Conservation (phyloP, 2,113 vertebrate species). For the Pardalotus punctatus region DNA sequence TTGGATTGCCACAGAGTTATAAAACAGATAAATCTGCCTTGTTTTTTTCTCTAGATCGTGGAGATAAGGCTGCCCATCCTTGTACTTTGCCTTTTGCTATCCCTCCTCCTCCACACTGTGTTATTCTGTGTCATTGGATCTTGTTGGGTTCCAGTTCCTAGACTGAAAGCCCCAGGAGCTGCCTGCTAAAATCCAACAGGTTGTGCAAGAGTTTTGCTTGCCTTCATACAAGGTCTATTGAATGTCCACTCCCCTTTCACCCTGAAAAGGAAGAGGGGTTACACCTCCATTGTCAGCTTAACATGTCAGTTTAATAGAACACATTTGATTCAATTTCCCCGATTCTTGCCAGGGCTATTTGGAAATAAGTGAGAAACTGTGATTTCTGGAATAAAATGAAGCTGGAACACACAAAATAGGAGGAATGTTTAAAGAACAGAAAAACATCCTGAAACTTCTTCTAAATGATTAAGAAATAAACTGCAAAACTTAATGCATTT, state of each 20-base stretch:
- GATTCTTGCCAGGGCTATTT: background rate
- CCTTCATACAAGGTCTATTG: background rate
- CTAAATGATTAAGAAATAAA: background rate
- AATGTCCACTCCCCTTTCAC: background rate
- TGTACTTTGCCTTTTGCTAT: slow-evolving; percentile 33
- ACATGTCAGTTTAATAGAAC: background rate
- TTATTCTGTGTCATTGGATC: background rate
- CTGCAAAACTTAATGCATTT: background rate
- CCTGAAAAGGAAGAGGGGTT: background rate
- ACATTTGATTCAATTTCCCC: background rate
- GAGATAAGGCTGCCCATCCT: background rate
- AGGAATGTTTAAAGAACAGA: background rate
- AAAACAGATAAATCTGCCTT: background rate
- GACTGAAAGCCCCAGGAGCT: background rate
- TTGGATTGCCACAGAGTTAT: background rate
- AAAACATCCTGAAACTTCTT: background rate
- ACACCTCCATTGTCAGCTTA: background rate
- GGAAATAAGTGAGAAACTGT: background rate
- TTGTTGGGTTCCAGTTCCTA: background rate
- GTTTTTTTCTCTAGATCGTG: rapidly evolving
- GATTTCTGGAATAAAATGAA: background rate
- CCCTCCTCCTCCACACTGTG: background rate
- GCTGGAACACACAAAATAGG: background rate
- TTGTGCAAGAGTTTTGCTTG: background rate
- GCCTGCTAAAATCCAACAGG: background rate